phyloP scores from a whole-genome alignment of 2,888 invertebrate genomes.

The Cephus runcator region DNA sequence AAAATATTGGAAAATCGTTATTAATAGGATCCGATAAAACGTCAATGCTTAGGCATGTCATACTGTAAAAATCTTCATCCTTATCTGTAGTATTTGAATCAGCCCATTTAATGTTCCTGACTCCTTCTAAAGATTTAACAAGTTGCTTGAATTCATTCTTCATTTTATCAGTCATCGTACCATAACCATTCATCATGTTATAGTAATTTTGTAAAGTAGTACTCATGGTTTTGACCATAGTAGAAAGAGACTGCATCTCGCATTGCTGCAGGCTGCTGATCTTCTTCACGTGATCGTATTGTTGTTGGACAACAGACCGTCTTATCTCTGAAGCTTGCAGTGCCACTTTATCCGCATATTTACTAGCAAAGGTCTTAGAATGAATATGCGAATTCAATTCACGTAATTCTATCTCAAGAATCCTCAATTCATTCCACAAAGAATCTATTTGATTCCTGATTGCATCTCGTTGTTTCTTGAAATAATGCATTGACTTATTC shows the following conservation, averaged over 20 bases:
- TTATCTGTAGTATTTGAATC: conserved; percentile 61
- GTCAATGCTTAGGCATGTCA: conserved; percentile 48
- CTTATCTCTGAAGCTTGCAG: conserved; percentile 48
- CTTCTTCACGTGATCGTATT: conserved; percentile 65
- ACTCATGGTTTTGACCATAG: conserved; percentile 69
- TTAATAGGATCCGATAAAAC: conserved; percentile 45
- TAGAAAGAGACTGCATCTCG: conserved; percentile 68
- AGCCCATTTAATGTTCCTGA: conserved; percentile 72
- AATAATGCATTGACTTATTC: conserved; percentile 56
- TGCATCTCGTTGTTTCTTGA: conserved; percentile 56
- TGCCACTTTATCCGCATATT: conserved; percentile 39
- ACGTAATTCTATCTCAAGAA: conserved; percentile 44
- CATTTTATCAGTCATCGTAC: conserved; percentile 70
- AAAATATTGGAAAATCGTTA: conserved; percentile 38
- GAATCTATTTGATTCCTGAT: conserved; percentile 48
- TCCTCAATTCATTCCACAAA: conserved; percentile 52
- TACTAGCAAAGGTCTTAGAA: conserved; percentile 38
- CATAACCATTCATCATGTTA: conserved; percentile 71
- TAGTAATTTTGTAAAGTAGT: conserved; percentile 71
- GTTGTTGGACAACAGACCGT: conserved; percentile 51
- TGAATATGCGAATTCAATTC: conserved; percentile 36
- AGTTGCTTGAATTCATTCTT: conserved; percentile 71
- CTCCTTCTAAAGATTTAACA: conserved; percentile 71
- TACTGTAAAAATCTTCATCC: conserved; percentile 44
- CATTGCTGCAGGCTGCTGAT: conserved; percentile 66